Conservation (phyloP, 2,888 invertebrate genomes). For the Nomada ruficornis region DNA sequence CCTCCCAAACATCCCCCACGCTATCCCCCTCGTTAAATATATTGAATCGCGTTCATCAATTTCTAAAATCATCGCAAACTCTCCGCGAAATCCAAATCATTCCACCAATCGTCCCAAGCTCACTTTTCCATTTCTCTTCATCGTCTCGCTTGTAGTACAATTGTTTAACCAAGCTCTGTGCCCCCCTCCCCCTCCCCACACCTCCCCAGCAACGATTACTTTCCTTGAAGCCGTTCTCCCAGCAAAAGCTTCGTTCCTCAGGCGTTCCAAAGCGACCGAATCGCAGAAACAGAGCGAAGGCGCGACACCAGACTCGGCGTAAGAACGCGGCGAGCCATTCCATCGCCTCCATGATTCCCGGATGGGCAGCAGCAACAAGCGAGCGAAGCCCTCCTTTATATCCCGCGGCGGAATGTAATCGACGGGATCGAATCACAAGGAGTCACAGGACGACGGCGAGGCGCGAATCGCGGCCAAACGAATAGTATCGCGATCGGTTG, state of each 20-base stretch:
- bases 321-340: constrained; percentile 22
- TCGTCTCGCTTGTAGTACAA: too few relatives aligned
- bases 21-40: too few relatives aligned
- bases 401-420: not conserved
- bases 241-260: constrained; percentile 10
- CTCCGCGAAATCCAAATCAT: too few relatives aligned
- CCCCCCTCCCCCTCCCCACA: too few relatives aligned
- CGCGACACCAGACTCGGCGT: constrained; percentile 20
- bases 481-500: not conserved
- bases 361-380: not conserved
- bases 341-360: constrained; percentile 19
- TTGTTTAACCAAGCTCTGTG: too few relatives aligned
- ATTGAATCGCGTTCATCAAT: too few relatives aligned
- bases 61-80: too few relatives aligned
- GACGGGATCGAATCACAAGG: not conserved
- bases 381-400: not conserved
- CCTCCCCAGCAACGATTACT: constrained; percentile 30
- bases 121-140: too few relatives aligned
- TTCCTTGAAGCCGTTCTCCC: constrained; percentile 26
- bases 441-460: not conserved
- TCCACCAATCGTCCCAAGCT: too few relatives aligned
- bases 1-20: too few relatives aligned
- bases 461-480: not conserved
- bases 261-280: constrained; percentile 11
- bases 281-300: constrained; percentile 30